These are phyloP conservation scores for Drosophila fulvimacula DNA, from an alignment of 2,888 invertebrate species.

Conservation along the genomic window DNA sequence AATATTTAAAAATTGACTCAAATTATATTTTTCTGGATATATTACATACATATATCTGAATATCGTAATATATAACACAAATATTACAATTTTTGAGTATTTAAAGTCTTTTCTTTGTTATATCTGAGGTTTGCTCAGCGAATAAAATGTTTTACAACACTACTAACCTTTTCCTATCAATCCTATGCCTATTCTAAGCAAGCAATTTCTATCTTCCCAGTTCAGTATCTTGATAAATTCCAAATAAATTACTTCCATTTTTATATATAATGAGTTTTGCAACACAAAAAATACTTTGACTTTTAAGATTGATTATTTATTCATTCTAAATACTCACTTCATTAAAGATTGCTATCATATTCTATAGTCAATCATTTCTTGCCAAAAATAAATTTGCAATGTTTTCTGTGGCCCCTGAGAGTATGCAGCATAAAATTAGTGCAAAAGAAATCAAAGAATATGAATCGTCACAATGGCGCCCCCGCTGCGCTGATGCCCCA, in stretches of 20 bases:
- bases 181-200: not conserved
- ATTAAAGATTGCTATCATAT: conserved; percentile 14
- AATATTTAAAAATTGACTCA: too few species aligned
- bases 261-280: not conserved
- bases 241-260: too few species aligned
- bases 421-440: conserved; percentile 22
- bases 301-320: not conserved
- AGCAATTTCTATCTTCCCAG: not conserved
- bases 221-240: not conserved
- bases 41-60: too few species aligned
- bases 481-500: conserved; percentile 2
- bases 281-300: not conserved
- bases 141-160: not conserved
- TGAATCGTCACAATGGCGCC: conserved; percentile 3
- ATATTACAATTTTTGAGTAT: too few species aligned
- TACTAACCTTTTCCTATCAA: not conserved
- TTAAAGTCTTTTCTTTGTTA: not conserved
- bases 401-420: conserved; percentile 20
- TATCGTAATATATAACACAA: too few species aligned
- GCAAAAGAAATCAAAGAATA: conserved; percentile 27
- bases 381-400: conserved; percentile 24
- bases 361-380: not conserved
- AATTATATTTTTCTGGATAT: too few species aligned
- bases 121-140: not conserved
- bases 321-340: not conserved